Conservation (phyloP, 2,888 invertebrate genomes). For the Meta bourneti region DNA sequence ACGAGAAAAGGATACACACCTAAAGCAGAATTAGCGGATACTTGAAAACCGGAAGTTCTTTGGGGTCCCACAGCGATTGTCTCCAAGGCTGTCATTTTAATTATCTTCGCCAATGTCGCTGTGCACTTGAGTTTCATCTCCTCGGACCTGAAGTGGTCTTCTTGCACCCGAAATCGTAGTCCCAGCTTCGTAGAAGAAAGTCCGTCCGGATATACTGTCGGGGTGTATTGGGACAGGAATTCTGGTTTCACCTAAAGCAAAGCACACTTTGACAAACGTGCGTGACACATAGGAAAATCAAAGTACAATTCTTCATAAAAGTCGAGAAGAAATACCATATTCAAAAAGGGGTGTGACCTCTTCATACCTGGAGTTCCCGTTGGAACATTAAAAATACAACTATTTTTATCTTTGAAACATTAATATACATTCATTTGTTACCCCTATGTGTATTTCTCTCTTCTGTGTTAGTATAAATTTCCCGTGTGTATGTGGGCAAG, state of each 20-base stretch:
- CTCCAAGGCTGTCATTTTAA: conserved; percentile 60
- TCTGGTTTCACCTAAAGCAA: conserved; percentile 58
- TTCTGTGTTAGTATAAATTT: too few species aligned
- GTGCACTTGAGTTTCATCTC: conserved; percentile 75
- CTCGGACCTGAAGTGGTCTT: conserved; percentile 65
- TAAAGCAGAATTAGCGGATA: conserved; percentile 45
- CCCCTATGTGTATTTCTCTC: too few species aligned
- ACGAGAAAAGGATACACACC: conserved; percentile 12
- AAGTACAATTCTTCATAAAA: not conserved
- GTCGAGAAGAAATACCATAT: too few species aligned
- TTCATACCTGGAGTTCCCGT: too few species aligned
- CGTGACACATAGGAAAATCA: not conserved
- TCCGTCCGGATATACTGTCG: conserved; percentile 67
- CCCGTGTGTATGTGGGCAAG: too few species aligned
- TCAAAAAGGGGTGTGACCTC: too few species aligned
- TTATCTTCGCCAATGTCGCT: conserved; percentile 69
- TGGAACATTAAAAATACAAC: too few species aligned
- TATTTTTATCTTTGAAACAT: too few species aligned
- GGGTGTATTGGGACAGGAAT: conserved; percentile 54
- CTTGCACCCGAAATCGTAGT: conserved; percentile 66
- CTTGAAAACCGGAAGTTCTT: conserved; percentile 66
- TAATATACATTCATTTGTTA: too few species aligned
- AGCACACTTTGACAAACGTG: not conserved
- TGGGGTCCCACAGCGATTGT: conserved; percentile 70
- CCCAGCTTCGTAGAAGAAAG: conserved; percentile 62